A percentile compares a stretch with the other conserved stretches of the same genome.
Conservation (phyloP, 2,113 vertebrate genomes). For the Toxostoma redivivum region DNA sequence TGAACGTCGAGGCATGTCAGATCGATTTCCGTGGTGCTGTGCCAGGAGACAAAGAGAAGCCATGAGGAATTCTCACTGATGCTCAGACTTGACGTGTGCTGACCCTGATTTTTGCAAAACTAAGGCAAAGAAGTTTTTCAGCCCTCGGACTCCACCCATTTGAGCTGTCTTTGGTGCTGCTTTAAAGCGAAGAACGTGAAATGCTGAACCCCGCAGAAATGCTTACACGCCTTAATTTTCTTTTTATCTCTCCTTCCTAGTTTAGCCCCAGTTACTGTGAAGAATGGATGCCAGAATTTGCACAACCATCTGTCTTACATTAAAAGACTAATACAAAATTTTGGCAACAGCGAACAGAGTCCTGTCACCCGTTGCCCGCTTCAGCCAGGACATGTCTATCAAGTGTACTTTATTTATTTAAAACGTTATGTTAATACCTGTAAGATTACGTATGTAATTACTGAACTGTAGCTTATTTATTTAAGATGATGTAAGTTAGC, state of each 20-base stretch:
- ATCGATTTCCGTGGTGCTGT: no score
- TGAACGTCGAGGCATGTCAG: fast-evolving
- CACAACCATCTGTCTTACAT: conserved; percentile 89
- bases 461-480: background rate
- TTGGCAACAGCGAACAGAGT: conserved; percentile 76
- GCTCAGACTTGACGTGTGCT: background rate
- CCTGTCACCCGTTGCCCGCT: conserved; percentile 66
- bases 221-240: background rate
- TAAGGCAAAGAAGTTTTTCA: background rate
- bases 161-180: background rate
- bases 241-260: conserved; percentile 46
- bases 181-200: background rate
- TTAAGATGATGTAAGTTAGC: conserved; percentile 13
- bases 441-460: background rate
- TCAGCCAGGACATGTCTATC: background rate
- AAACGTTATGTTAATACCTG: conserved; percentile 59
- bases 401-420: conserved; percentile 65
- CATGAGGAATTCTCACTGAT: background rate
- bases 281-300: conserved; percentile 85
- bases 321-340: conserved; percentile 85
- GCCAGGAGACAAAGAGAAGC: background rate
- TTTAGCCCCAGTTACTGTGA: conserved; percentile 81
- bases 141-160: background rate
- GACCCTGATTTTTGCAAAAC: background rate
- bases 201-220: background rate